A percentile compares a stretch with the other conserved stretches of the same genome.
phyloP scores from a whole-genome alignment of 2,113 vertebrate species.

The Amblyopsis rosae region DNA sequence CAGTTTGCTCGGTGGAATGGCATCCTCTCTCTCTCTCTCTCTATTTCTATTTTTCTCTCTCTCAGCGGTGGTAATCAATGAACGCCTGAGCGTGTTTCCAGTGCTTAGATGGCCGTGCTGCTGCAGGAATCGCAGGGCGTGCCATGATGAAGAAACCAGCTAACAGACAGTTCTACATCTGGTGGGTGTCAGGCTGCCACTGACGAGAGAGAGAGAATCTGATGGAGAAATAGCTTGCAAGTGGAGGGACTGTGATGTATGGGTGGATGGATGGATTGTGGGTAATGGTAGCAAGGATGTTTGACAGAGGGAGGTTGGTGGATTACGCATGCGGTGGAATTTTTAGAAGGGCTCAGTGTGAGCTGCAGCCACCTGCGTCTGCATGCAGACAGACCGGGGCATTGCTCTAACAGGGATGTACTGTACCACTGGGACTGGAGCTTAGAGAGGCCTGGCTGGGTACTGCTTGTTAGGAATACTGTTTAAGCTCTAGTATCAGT shows the following conservation, averaged over 20 bases:
- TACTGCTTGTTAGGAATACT: not conserved
- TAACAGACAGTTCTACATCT: conserved; percentile 43
- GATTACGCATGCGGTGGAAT: conserved; percentile 16
- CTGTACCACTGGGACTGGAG: conserved; percentile 1
- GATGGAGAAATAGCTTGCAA: conserved; percentile 18
- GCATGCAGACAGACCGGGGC: conserved; percentile 43
- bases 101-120: not conserved
- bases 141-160: conserved; percentile 2
- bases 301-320: conserved; percentile 21
- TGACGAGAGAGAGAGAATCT: conserved; percentile 20
- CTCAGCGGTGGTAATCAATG: conserved; percentile 5
- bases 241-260: not conserved
- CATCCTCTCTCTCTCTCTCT: not conserved
- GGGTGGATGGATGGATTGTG: conserved; percentile 21
- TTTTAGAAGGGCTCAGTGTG: conserved; percentile 40
- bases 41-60: not conserved
- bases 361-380: conserved; percentile 60
- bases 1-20: not conserved
- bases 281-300: conserved; percentile 42
- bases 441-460: conserved; percentile 31
- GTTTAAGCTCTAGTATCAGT: too few species aligned
- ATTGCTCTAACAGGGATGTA: conserved; percentile 19
- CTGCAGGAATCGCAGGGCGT: conserved; percentile 2
- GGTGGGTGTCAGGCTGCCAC: conserved; percentile 50
- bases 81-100: conserved; percentile 28